Evolutionary conservation across 2,888 invertebrate genomes (phyloP).

Genomic region (Eilema depressum): DNA sequence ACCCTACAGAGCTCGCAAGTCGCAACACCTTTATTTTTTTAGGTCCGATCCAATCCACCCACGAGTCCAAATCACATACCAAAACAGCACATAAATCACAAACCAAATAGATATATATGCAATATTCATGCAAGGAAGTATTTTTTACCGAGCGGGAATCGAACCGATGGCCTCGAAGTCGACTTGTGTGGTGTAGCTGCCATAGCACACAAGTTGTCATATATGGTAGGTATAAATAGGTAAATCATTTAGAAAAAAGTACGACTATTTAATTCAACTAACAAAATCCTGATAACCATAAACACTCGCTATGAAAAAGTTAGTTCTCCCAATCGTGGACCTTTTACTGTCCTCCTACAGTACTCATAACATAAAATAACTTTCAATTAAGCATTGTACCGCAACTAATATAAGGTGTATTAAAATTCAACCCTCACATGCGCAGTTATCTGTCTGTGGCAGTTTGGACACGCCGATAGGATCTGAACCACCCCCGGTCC

Average conservation of each 20-base stretch:
- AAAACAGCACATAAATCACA: too few relatives aligned
- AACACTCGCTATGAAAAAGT: slow-evolving; percentile 9
- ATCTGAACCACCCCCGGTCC: slow-evolving; percentile 67
- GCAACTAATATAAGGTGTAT: slow-evolving; percentile 63
- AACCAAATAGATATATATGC: not conserved
- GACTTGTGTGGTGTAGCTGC: not conserved
- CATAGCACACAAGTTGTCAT: not conserved
- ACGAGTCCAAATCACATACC: too few relatives aligned
- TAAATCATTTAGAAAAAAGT: not conserved
- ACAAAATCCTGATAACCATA: not conserved
- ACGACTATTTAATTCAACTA: slow-evolving; percentile 7
- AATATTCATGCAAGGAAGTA: not conserved
- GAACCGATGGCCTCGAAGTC: not conserved
- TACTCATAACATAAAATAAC: slow-evolving; percentile 48
- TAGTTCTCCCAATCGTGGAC: slow-evolving; percentile 11
- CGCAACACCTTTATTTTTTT: not conserved
- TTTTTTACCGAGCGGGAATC: not conserved
- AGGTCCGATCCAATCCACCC: too few relatives aligned
- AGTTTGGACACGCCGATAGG: slow-evolving; percentile 78
- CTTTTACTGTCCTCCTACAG: slow-evolving; percentile 17
- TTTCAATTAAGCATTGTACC: slow-evolving; percentile 67
- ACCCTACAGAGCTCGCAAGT: not conserved
- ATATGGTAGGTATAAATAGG: not conserved
- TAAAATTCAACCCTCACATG: slow-evolving; percentile 79
- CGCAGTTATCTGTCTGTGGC: slow-evolving; percentile 79